Conservation (phyloP, 2,797 vertebrate genomes). For the Halcyon chelicuti region DNA sequence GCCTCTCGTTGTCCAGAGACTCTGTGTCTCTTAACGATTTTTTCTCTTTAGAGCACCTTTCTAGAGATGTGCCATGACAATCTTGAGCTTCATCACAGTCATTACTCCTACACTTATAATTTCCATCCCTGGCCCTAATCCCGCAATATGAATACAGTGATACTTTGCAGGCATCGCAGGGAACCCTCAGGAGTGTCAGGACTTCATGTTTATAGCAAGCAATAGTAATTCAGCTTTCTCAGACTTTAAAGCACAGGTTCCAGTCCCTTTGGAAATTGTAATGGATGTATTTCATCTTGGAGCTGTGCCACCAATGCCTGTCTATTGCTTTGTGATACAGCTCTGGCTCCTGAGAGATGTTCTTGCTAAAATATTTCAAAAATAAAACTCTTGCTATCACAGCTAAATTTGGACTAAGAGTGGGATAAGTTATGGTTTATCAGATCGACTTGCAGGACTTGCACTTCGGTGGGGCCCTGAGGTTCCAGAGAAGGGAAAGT, state of each 20-base stretch:
- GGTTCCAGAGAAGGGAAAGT: background rate
- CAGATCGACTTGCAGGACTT: background rate
- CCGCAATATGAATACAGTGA: background rate
- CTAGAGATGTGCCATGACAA: background rate
- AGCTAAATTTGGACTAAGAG: background rate
- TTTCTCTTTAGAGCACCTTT: background rate
- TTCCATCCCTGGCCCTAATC: background rate
- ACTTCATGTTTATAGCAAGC: background rate
- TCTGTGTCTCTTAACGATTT: background rate
- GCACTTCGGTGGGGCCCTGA: background rate
- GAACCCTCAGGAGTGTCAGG: background rate
- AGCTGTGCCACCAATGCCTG: background rate
- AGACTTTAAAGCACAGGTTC: background rate
- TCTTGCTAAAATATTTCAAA: conserved; percentile 29
- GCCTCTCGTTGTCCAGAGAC: background rate
- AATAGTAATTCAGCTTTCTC: conserved; percentile 6
- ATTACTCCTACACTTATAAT: background rate
- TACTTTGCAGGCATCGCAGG: background rate
- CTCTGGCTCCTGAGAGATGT: conserved; percentile 10
- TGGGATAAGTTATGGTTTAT: conserved; percentile 27
- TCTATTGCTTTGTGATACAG: conserved; percentile 5
- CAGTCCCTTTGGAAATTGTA: background rate
- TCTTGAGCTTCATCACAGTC: background rate
- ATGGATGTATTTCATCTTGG: conserved; percentile 16
- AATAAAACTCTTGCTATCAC: background rate